Base-by-base conservation (phyloP, 2,888 invertebrate species). In the Branchellion lobata region DNA sequence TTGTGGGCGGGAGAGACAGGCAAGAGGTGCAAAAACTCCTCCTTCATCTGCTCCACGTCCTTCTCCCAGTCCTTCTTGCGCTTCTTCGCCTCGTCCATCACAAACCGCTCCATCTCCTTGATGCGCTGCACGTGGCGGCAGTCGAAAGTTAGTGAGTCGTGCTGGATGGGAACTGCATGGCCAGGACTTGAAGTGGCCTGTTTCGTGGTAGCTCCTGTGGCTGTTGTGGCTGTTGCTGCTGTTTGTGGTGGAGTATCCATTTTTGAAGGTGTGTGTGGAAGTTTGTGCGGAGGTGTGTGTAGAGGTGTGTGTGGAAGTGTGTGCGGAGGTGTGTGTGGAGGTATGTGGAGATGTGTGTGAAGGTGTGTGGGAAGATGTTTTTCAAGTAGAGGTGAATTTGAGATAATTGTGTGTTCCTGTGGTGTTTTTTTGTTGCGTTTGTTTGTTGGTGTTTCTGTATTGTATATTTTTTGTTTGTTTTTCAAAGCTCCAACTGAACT, bases 161-260 rank as follows among this genome's bases (percentile, higher is more conserved):
- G 53, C 24, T 75, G 51, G 21, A 79, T 36, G 18, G 79, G 79
- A n/a, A 79, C 78, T 40, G 27, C 36, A 29, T 77, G 77, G 14
- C 34, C 77, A 36, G n/a, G 79, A 61, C 51, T 82, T 81, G 76
- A 80, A 40, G 57, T 99, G 98, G 88, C 99, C 98, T 88, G 95
- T 97, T 87, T 99, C 98, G 87, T 99, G 98, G 88, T 98, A 99
- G 24, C 95, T 95, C 82, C 99, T 98, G 89, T 98, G 97, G 82
- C 97, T 96, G 0, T 97, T 96, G 90, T 99, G 98, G 88, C 97
- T 96, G n/a, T n/a, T 98, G 89, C 29, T 99, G 90, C 87, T 99
- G 98, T 74, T 97, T 91, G 81, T 99, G 93, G 85, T 98, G 91
- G 77, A 99, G 89, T 87, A 99, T 96, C 21, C 99, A 89, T 87